A percentile compares a stretch with the other conserved stretches of the same genome.
Evolutionary conservation across 2,888 invertebrate genomes (phyloP).

Genomic region (Alloscopus bannaensis): DNA sequence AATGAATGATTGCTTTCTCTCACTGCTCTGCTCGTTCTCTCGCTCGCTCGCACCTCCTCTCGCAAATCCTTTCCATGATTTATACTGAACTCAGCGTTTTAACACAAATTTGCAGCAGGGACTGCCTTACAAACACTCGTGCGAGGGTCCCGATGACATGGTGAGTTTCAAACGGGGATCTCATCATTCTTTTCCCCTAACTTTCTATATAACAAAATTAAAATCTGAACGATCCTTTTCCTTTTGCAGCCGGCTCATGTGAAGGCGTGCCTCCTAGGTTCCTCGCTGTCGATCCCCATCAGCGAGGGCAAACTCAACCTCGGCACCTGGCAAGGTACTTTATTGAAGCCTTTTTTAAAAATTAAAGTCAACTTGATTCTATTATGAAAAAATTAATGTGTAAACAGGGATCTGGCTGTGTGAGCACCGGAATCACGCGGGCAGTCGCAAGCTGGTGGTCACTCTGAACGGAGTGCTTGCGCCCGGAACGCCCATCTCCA

Average conservation of each 20-base stretch:
- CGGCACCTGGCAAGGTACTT: slow-evolving; percentile 83
- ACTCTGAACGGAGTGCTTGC: slow-evolving; percentile 91
- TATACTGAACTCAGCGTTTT: slow-evolving; percentile 66
- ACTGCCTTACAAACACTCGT: slow-evolving; percentile 95
- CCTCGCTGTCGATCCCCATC: slow-evolving; percentile 95
- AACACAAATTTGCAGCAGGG: slow-evolving; percentile 78
- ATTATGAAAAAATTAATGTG: neutral
- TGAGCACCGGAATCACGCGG: slow-evolving; percentile 97
- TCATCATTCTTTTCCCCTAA: slow-evolving; percentile 1
- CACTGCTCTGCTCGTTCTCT: slow-evolving; percentile 20
- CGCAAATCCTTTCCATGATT: too few relatives aligned
- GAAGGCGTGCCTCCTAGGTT: slow-evolving; percentile 97
- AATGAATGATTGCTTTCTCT: slow-evolving; percentile 17
- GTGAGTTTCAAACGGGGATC: slow-evolving; percentile 80
- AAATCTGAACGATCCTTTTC: slow-evolving; percentile 34
- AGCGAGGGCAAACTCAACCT: slow-evolving; percentile 96
- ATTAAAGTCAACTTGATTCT: neutral
- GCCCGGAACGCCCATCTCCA: slow-evolving; percentile 72
- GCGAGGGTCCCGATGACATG: slow-evolving; percentile 99
- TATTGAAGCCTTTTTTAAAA: neutral
- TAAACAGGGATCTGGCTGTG: slow-evolving; percentile 92
- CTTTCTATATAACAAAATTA: neutral
- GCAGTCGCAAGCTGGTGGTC: slow-evolving; percentile 91
- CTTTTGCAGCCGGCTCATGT: slow-evolving; percentile 93
- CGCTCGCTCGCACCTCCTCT: slow-evolving; percentile 38